Conservation (phyloP, 1,140 invertebrate genomes). For the Anoplophora glabripennis region DNA sequence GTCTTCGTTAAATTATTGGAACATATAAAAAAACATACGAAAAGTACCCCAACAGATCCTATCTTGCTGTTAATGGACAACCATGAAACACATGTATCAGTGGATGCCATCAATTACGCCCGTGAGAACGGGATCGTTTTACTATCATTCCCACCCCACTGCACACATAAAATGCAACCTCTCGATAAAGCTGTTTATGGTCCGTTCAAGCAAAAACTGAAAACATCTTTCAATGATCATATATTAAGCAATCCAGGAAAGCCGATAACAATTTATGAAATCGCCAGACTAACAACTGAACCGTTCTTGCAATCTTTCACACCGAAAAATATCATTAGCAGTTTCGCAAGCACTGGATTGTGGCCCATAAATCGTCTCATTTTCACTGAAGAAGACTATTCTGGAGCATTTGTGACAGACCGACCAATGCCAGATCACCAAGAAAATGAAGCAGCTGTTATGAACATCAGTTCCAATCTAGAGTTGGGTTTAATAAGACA, state of each 20-base stretch:
- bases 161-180: conserved; percentile 47
- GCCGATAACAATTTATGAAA: conserved; percentile 43
- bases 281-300: conserved; percentile 28
- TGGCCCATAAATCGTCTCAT: conserved; percentile 23
- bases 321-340: conserved; percentile 27
- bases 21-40: conserved; percentile 14
- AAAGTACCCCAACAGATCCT: conserved; percentile 10
- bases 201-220: conserved; percentile 47
- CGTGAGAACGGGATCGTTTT: conserved; percentile 42
- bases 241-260: conserved; percentile 35
- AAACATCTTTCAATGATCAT: conserved; percentile 41
- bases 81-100: conserved; percentile 20
- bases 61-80: conserved; percentile 25
- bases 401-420: conserved; percentile 8
- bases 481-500: no score
- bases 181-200: conserved; percentile 38
- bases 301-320: conserved; percentile 29
- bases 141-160: conserved; percentile 44
- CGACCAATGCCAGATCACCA: background rate
- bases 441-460: no score
- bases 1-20: conserved; percentile 25
- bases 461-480: no score
- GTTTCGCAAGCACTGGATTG: conserved; percentile 23
- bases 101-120: conserved; percentile 36
- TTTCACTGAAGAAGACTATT: conserved; percentile 16